A percentile compares a stretch with the other conserved stretches of the same genome.
Conservation (phyloP, 2,888 invertebrate genomes). For the Drosophila falleni region DNA sequence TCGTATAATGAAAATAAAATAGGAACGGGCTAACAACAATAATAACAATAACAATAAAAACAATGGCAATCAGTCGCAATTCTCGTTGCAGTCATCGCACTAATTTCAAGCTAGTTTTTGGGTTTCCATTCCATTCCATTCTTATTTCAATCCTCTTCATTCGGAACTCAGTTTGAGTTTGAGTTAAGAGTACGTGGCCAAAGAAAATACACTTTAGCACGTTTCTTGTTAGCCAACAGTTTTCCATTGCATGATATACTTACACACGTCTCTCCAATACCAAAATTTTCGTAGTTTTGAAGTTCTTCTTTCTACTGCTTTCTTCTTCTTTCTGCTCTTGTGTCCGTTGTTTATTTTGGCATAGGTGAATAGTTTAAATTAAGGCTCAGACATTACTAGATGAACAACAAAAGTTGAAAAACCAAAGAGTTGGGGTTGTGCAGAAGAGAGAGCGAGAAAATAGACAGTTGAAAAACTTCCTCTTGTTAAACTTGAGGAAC, state of each 20-base stretch:
- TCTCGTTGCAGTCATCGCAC: slow-evolving; percentile 69
- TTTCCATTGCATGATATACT: slow-evolving; percentile 63
- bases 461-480: not conserved
- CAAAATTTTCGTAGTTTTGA: not conserved
- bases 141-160: not conserved
- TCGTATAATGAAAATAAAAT: slow-evolving; percentile 79
- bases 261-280: slow-evolving; percentile 10
- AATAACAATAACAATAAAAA: slow-evolving; percentile 42
- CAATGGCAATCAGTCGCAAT: slow-evolving; percentile 70
- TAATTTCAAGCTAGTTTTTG: slow-evolving; percentile 74
- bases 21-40: slow-evolving; percentile 56
- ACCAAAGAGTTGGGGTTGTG: not conserved
- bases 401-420: slow-evolving; percentile 29
- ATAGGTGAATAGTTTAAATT: slow-evolving; percentile 66
- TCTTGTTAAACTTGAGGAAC: no score
- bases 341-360: slow-evolving; percentile 67
- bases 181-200: slow-evolving; percentile 64
- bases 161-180: not conserved
- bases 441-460: not conserved
- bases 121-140: slow-evolving; percentile 51
- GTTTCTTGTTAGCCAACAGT: slow-evolving; percentile 76
- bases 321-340: slow-evolving; percentile 14
- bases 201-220: slow-evolving; percentile 82
- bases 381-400: slow-evolving; percentile 37
- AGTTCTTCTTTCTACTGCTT: slow-evolving; percentile 15